Evolutionary conservation across 37 sponge, comb jelly and placozoan genomes (phyloP).

Genomic region (Dysidea cf. avara): DNA sequence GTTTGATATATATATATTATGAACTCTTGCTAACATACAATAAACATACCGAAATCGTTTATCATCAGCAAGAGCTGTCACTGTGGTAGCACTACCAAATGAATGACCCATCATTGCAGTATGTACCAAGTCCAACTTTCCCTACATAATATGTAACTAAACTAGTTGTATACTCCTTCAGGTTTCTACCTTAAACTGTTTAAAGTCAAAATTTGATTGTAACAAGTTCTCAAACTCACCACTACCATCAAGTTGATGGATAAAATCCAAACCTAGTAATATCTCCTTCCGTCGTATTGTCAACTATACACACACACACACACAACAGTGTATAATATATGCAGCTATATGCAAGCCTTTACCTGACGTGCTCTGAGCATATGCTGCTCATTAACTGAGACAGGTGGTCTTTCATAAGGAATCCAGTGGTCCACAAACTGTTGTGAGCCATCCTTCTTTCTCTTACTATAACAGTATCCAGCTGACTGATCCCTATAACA

Average conservation of each 20-base stretch:
- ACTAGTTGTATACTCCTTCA: background rate
- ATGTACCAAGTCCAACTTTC: conserved; percentile 40
- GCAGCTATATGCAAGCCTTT: no score
- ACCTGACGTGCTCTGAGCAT: no score
- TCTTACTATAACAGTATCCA: background rate
- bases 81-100: conserved; percentile 65
- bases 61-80: conserved; percentile 63
- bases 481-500: conserved; percentile 50
- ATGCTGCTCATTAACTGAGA: no score
- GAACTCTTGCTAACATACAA: no score
- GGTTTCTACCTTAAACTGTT: conserved; percentile 41
- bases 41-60: conserved; percentile 48
- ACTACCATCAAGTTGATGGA: background rate
- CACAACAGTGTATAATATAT: no score
- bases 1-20: no score
- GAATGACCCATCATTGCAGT: conserved; percentile 75
- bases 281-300: background rate
- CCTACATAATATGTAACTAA: conserved; percentile 26
- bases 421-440: background rate
- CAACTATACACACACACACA: no score
- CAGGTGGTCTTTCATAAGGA: no score
- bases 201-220: conserved; percentile 25
- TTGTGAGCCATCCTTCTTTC: conserved; percentile 1
- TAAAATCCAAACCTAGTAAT: conserved; percentile 1
- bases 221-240: background rate